These are phyloP conservation scores for Melanocharis versteri DNA, from an alignment of 2,113 vertebrate species.

Conservation along the genomic window DNA sequence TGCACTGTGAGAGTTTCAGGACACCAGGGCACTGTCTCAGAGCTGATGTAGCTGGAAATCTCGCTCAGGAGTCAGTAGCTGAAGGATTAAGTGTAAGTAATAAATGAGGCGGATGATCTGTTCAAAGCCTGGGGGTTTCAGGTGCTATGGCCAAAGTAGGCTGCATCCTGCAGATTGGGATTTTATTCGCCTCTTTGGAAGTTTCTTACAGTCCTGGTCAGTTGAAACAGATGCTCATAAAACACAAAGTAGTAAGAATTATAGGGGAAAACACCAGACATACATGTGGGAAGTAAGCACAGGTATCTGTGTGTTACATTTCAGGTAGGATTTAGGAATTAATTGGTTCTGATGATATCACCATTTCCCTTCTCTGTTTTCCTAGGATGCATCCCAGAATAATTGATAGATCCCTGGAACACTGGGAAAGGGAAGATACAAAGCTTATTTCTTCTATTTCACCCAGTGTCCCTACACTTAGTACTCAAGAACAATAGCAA, in stretches of 20 bases:
- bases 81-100: background rate
- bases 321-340: background rate
- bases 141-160: background rate
- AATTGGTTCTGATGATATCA: background rate
- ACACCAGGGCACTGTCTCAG: background rate
- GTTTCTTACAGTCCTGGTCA: background rate
- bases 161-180: background rate
- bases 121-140: background rate
- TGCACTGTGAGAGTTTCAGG: background rate
- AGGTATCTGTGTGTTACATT: background rate
- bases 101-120: conserved; percentile 11
- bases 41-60: background rate
- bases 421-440: background rate
- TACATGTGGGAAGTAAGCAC: background rate
- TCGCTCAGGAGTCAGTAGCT: background rate
- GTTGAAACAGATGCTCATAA: conserved; percentile 27
- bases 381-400: background rate
- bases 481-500: background rate
- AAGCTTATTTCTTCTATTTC: background rate
- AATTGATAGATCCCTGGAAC: background rate
- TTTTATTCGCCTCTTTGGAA: background rate
- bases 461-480: background rate
- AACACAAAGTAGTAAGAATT: background rate
- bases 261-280: background rate
- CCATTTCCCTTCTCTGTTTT: background rate